Evolutionary conservation across 2,888 invertebrate genomes (phyloP).

Genomic region (Phaedon cochleariae): DNA sequence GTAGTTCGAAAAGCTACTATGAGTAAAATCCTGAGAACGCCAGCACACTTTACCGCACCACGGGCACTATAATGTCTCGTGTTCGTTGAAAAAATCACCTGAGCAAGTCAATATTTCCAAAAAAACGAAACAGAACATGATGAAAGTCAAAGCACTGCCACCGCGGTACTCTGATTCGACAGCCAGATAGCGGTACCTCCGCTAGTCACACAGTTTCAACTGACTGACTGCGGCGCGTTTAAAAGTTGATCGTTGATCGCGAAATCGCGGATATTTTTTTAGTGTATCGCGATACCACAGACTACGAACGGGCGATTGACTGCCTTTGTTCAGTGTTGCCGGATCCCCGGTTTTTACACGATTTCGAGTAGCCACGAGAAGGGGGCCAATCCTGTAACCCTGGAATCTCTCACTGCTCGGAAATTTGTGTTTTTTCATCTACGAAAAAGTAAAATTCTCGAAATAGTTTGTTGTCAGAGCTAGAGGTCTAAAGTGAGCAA

Average conservation of each 20-base stretch:
- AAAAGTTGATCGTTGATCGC: conserved; percentile 21
- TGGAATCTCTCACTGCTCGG: too few relatives aligned
- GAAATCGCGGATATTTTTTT: background rate
- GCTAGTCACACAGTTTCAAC: background rate
- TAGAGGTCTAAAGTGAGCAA: too few relatives aligned
- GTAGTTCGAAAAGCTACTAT: too few relatives aligned
- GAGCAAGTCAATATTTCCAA: conserved; percentile 40
- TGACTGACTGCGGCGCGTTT: conserved; percentile 7
- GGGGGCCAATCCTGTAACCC: too few relatives aligned
- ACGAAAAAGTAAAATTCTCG: too few relatives aligned
- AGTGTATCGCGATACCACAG: background rate
- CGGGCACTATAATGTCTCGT: conserved; percentile 28
- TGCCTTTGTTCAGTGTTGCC: background rate
- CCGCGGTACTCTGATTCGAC: conserved; percentile 22
- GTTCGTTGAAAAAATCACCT: conserved; percentile 18
- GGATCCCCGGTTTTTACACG: background rate
- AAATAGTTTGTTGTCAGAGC: too few relatives aligned
- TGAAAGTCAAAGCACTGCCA: conserved; percentile 26
- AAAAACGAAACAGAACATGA: conserved; percentile 32
- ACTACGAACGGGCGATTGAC: background rate
- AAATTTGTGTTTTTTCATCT: too few relatives aligned
- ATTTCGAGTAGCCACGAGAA: conserved; percentile 8
- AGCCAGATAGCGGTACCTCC: conserved; percentile 27
- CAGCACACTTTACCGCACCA: conserved; percentile 11
- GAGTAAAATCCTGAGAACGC: background rate